Evolutionary conservation across 2,113 vertebrate genomes (phyloP).

Genomic region (Neoarius graeffei): DNA sequence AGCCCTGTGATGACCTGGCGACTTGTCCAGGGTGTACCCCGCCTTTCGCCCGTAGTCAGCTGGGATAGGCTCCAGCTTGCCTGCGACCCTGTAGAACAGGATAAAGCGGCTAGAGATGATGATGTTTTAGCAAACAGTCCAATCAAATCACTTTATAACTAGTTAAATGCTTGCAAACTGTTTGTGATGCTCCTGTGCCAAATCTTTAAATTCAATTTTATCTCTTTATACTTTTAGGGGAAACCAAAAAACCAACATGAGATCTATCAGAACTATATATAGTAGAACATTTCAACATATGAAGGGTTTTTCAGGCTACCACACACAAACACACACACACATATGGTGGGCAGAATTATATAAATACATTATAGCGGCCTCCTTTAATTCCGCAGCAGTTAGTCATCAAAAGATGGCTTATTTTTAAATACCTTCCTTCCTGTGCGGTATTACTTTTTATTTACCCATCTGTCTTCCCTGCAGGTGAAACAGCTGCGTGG

Average conservation of each 20-base stretch:
- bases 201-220: neutral
- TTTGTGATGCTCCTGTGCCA: neutral
- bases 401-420: neutral
- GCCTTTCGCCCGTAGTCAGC: too few relatives aligned
- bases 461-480: neutral
- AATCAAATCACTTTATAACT: neutral
- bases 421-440: constrained; percentile 20
- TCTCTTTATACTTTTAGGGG: neutral
- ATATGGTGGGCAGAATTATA: neutral
- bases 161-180: neutral
- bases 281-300: neutral
- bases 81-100: too few relatives aligned
- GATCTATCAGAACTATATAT: neutral
- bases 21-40: too few relatives aligned
- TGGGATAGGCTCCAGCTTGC: too few relatives aligned
- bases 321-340: neutral
- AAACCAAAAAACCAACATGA: neutral
- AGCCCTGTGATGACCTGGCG: too few relatives aligned
- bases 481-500: constrained; percentile 17
- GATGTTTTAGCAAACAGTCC: neutral
- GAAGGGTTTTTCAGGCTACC: neutral
- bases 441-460: neutral
- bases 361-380: neutral
- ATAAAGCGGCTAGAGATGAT: too few relatives aligned
- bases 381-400: neutral